Evolutionary conservation across 2,797 vertebrate genomes (phyloP).

Genomic region (Picus viridis): DNA sequence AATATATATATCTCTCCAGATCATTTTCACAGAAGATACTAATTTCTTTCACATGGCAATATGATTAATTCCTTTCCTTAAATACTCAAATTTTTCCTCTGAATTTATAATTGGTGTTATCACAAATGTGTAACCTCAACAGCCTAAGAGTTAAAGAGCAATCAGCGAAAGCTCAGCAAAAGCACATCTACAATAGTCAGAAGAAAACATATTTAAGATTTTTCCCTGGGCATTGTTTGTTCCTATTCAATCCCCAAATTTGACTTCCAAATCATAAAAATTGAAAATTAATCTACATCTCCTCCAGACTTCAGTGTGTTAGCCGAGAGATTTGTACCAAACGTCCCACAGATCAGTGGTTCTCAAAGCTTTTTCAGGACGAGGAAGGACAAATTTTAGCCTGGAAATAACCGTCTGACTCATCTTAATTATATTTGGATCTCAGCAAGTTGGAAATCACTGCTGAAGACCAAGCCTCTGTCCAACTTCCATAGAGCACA

Average conservation of each 20-base stretch:
- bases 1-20: not conserved
- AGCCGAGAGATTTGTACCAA: not conserved
- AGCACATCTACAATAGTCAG: not conserved
- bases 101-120: slow-evolving; percentile 64
- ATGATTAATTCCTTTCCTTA: slow-evolving; percentile 58
- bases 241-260: not conserved
- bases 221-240: not conserved
- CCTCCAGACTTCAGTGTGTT: not conserved
- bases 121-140: slow-evolving; percentile 52
- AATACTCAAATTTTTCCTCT: slow-evolving; percentile 20
- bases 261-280: not conserved
- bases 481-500: slow-evolving; percentile 37
- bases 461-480: slow-evolving; percentile 18
- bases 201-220: not conserved
- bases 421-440: slow-evolving; percentile 12
- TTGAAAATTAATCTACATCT: not conserved
- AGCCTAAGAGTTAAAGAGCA: slow-evolving; percentile 19
- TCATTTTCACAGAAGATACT: slow-evolving; percentile 60
- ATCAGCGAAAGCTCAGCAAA: slow-evolving; percentile 5
- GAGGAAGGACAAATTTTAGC: slow-evolving; percentile 14
- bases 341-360: not conserved
- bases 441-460: slow-evolving; percentile 4
- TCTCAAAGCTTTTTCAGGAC: not conserved
- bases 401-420: slow-evolving; percentile 24
- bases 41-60: slow-evolving; percentile 64